Percentiles rank a stretch among this genome's conserved stretches.
These are phyloP conservation scores for Cladopsammia gracilis DNA, from an alignment of 64 coral and sea anemone species.

Conservation along the genomic window DNA sequence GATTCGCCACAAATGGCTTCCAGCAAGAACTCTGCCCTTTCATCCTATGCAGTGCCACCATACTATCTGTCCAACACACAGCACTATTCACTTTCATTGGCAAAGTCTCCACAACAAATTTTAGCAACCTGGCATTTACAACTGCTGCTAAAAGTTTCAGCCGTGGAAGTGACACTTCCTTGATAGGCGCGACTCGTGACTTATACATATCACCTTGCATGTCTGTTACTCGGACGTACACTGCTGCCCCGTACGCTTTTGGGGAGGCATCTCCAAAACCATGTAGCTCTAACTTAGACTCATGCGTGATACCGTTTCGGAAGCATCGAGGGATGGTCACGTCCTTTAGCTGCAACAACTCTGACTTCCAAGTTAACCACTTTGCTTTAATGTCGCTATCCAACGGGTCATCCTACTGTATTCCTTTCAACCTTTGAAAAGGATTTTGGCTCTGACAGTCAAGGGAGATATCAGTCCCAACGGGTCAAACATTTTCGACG, in stretches of 20 bases:
- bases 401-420: slow-evolving; percentile 66
- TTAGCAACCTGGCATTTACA: slow-evolving; percentile 45
- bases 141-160: slow-evolving; percentile 66
- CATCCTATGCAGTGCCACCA: slow-evolving; percentile 57
- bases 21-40: slow-evolving; percentile 21
- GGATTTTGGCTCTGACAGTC: slow-evolving; percentile 47
- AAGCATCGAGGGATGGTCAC: slow-evolving; percentile 18
- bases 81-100: slow-evolving; percentile 8
- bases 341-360: neutral
- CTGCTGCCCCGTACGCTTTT: slow-evolving; percentile 50
- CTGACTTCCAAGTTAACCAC: slow-evolving; percentile 35
- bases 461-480: slow-evolving; percentile 44
- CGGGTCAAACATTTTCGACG: slow-evolving; percentile 47
- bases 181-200: slow-evolving; percentile 62
- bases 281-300: slow-evolving; percentile 48
- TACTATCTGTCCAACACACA: slow-evolving; percentile 52
- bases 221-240: slow-evolving; percentile 53
- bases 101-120: slow-evolving; percentile 52
- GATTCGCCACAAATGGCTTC: slow-evolving; percentile 55
- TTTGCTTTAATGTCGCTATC: neutral
- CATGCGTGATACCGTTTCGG: neutral
- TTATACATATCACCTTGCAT: slow-evolving; percentile 45
- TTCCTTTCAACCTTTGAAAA: slow-evolving; percentile 47
- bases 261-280: slow-evolving; percentile 65
- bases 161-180: slow-evolving; percentile 54